A percentile compares a stretch with the other conserved stretches of the same genome.
phyloP scores from a whole-genome alignment of 2,797 vertebrate genomes.

The Pithecia hirsuta region DNA sequence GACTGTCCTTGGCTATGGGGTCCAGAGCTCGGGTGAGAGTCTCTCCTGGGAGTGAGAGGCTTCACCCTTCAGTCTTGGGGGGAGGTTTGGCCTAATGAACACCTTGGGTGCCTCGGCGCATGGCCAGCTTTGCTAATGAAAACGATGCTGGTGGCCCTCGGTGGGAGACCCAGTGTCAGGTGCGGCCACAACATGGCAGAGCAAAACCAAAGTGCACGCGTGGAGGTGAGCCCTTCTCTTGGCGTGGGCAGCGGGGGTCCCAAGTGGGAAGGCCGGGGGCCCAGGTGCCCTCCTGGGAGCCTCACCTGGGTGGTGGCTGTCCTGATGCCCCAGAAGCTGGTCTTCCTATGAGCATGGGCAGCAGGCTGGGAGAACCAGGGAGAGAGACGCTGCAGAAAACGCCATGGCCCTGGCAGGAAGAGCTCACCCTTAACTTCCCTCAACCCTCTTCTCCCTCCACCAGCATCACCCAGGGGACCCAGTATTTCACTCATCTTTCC shows the following conservation, averaged over 20 bases:
- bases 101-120: background rate
- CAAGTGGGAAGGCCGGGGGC: background rate
- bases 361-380: background rate
- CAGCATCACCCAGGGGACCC: background rate
- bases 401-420: too few species aligned
- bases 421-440: background rate
- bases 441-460: background rate
- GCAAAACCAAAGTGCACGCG: accelerated
- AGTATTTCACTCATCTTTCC: background rate
- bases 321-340: background rate
- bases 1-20: background rate
- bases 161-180: background rate
- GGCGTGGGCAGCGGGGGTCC: background rate
- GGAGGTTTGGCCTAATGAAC: background rate
- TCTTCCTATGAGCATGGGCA: background rate
- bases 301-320: background rate
- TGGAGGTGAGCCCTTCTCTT: background rate
- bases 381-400: background rate
- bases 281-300: background rate
- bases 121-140: background rate
- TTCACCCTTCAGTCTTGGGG: background rate
- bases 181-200: too few species aligned
- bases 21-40: accelerated
- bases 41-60: background rate
- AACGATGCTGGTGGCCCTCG: accelerated